Base-by-base conservation (phyloP, 2,113 vertebrate species). In the Cnemophilus loriae region DNA sequence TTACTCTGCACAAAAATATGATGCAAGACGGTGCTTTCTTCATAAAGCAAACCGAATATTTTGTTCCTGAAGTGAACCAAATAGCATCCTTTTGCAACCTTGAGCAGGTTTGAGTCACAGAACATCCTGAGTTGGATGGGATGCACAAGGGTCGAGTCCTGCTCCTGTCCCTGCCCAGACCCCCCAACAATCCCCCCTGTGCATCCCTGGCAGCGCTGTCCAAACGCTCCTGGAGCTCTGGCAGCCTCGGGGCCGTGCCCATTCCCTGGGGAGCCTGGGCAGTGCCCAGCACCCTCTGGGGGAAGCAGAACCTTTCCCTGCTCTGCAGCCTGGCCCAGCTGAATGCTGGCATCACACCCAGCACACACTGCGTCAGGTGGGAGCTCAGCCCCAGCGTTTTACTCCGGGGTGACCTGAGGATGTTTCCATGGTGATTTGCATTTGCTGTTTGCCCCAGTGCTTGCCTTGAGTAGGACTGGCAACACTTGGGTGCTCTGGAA, bases 121-220 rank as follows among this genome's bases (percentile, higher is more conserved):
- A 56, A 27, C 22, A 33, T 24, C 32, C 27, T 37, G 41, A 63
- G 41, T 1, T 56, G 32, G 26, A 42, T 2, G 18, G 16, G 32
- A 33, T 7, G 2, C 27, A 55, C 16, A 35, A 14, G 20, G 39
- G 41, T 21, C 0, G 2, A 63, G 16, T 37, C 11, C 4, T 6
- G 1, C 11, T 0, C 46, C 30, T 69, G 41, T 6, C 47, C 47
- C 55, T 83, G 33, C 49, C 2, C 33, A 67, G 44, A 7, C 5
- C 0, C 11, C 60, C n/a, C n/a, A 37, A 1, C 21, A n/a, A 4
- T 6, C 23, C 61, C 76, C 9, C 19, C 60, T 50, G 37, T 0
- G 3, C 42, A 41, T 27, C 52, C 37, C 50, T 26, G n/a, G 42
- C n/a, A 74, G 59, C 1, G 2, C 11, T 56, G 35, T 1, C 27